Evolutionary conservation across 2,113 vertebrate species (phyloP).

Genomic region (Emydura subglobosa): DNA sequence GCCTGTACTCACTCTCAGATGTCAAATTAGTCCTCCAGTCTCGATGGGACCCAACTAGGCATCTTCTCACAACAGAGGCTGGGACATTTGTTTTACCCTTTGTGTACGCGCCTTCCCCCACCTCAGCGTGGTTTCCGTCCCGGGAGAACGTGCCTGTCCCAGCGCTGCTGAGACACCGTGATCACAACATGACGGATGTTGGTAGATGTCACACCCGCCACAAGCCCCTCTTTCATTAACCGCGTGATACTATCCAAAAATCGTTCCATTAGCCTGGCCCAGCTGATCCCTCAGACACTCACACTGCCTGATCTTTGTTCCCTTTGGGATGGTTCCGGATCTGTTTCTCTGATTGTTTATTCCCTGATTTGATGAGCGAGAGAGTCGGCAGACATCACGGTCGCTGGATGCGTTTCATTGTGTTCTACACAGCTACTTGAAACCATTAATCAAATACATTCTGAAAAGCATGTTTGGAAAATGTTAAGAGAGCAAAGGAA

Average conservation of each 20-base stretch:
- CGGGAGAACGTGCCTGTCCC: neutral
- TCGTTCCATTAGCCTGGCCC: constrained; percentile 11
- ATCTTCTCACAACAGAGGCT: neutral
- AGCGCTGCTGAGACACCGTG: constrained; percentile 40
- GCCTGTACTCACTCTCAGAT: neutral
- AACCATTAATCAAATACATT: constrained; percentile 37
- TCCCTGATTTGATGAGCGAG: neutral
- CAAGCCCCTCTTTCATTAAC: neutral
- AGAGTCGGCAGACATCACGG: neutral
- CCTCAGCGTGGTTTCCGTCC: constrained; percentile 32
- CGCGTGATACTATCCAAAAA: neutral
- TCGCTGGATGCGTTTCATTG: neutral
- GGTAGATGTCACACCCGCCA: constrained; percentile 13
- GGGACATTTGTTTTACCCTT: neutral
- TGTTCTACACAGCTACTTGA: constrained; percentile 34
- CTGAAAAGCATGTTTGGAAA: constrained; percentile 50
- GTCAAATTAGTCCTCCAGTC: neutral
- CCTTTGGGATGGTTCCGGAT: constrained; percentile 41
- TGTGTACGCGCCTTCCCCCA: neutral
- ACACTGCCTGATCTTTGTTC: constrained; percentile 12
- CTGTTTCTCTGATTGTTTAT: constrained; percentile 46
- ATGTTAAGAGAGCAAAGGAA: constrained; percentile 40
- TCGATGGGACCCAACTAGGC: neutral
- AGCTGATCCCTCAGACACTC: constrained; percentile 53
- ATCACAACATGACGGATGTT: constrained; percentile 34